Conservation (phyloP, 2,113 vertebrate genomes). For the Ahaetulla prasina region DNA sequence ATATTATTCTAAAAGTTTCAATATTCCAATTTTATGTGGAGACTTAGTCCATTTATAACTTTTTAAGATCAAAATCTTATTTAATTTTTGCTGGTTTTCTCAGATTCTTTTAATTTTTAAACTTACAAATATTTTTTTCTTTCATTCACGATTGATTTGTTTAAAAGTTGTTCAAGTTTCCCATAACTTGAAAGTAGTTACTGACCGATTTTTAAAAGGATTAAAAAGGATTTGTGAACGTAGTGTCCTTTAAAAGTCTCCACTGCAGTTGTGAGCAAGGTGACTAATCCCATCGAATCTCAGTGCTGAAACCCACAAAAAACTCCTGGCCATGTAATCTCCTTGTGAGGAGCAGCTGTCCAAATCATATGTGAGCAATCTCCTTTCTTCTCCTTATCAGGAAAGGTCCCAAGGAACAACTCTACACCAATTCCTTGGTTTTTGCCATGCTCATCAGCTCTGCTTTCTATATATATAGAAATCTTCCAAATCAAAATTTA, state of each 20-base stretch:
- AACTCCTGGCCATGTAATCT: background rate
- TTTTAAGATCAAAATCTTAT: background rate
- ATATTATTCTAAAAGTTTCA: background rate
- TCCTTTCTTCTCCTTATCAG: background rate
- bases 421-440: background rate
- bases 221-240: background rate
- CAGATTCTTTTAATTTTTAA: background rate
- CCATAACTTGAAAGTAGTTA: background rate
- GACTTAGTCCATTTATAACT: background rate
- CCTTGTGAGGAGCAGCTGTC: background rate
- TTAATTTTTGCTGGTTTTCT: background rate
- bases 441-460: background rate
- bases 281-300: background rate
- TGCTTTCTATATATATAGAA: background rate
- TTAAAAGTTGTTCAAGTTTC: background rate
- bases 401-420: background rate
- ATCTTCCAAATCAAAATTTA: background rate
- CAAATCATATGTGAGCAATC: background rate
- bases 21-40: background rate
- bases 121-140: background rate
- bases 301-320: background rate
- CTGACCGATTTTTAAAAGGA: background rate
- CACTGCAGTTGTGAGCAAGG: background rate
- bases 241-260: background rate
- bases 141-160: background rate